Evolutionary conservation across 2,888 invertebrate genomes (phyloP), one percentile per base, ranked within the genome.

Genomic region (Notodonta dromedarius): DNA sequence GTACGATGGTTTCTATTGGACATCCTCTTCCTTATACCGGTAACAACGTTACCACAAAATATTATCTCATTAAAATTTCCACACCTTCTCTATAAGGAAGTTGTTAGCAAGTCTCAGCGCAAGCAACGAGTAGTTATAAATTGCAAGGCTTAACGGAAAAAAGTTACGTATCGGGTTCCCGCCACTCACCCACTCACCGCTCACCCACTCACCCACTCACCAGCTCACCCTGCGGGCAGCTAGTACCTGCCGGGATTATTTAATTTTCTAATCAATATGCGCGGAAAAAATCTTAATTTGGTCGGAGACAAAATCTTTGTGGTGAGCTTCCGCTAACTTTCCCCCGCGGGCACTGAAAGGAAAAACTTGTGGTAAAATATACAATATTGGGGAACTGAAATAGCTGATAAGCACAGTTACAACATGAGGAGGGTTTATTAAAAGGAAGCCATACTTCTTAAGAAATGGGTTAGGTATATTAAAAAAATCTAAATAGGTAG

Each of bases 81-180:
- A 58, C 57, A 62, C 58, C 55, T 56, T 50, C 48, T 51, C 40
- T 62, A 58, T 59, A 66, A 59, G 57, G 32, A 72, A 65, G 59
- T 73, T 62, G 63, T 70, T 62, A 69, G 63, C 64, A 60, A 69
- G 52, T 32, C 51, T 59, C 61, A 62, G 62, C 61, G 64, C 62
- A 65, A 57, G 60, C 74, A 74, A 65, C 69, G 67, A 62, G 65
- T 75, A 72, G 79, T 80, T 79, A 78, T 83, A 83, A 83, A 82
- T 80, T 77, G 76, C 64, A 71, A 77, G 78, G 77, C 79, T 79
- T 80, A 80, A 81, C 78, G 78, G 78, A 81, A 80, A 24, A 83
- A 82, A 83, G 75, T 83, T 83, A 76, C 73, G 60, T 80, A 82
- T 82, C 80, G 71, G 63, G 73, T 68, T 69, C 73, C 72, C 62